Evolutionary conservation across 1,140 invertebrate genomes (phyloP), one percentile per base, ranked within the genome.

Genomic region (Oscheius sp.): DNA sequence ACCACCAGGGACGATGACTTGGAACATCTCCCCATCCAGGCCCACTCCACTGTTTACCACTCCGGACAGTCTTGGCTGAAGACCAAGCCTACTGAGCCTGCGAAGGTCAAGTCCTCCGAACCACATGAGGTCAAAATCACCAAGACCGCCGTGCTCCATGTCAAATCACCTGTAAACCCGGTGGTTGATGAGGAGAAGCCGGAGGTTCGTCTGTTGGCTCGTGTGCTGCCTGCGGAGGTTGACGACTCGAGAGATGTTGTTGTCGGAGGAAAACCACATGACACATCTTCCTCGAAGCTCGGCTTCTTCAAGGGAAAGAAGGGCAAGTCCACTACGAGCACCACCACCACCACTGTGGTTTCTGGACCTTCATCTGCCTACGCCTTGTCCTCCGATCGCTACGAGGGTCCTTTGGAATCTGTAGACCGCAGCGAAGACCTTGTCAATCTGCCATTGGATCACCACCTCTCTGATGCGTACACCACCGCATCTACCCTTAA

Each of bases 41-140:
- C 64, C 23, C 38, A 72, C 23, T 32, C 45, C 4, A 46, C 18
- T 3, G 72, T 58, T 3, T 76, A 76, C 61, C 74, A 76, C 34
- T 29, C 42, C 28, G 74, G 74, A 38, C 63, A 72, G 15, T 68
- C 63, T 2, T 45, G 29, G 28, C 84, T 55, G 4, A 55, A 55
- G 23, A 26, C 23, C 7, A 55, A 13, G 23, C 49, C 49, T 55
- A 13, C 7, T n/a, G n/a, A 4, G 15, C 49, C 36, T 26, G 35
- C 61, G 0, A 59, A 61, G 35, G n/a, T n/a, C n/a, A n/a, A n/a
- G n/a, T n/a, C n/a, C n/a, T n/a, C n/a, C n/a, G n/a, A n/a, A n/a
- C n/a, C n/a, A n/a, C n/a, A n/a, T n/a, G 59, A 63, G 26, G 13
- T 32, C 59, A 7, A 10, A 36, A 52, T 46, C 32, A 63, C 62